phyloP scores from a whole-genome alignment of 2,888 invertebrate genomes.

The Villa cingulata region DNA sequence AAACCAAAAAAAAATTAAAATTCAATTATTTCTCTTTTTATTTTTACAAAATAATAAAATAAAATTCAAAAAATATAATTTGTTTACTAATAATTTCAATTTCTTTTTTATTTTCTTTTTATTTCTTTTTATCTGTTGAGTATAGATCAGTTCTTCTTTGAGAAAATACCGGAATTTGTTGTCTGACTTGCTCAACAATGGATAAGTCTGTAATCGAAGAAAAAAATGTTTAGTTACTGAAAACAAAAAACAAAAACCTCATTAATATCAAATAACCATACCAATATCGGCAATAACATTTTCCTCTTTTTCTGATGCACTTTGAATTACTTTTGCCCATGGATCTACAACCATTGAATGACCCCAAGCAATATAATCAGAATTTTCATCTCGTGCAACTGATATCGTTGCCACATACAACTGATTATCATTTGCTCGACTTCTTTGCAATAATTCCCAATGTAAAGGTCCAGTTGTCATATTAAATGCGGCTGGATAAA shows the following conservation, averaged over 20 bases:
- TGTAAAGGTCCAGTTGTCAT: conserved; percentile 91
- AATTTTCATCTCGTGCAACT: conserved; percentile 59
- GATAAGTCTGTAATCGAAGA: conserved; percentile 50
- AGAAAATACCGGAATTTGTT: conserved; percentile 64
- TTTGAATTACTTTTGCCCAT: conserved; percentile 54
- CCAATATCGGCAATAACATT: conserved; percentile 64
- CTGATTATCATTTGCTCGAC: conserved; percentile 80
- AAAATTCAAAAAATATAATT: no score
- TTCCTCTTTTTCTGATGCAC: conserved; percentile 56
- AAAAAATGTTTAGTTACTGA: not conserved
- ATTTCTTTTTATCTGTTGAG: conserved; percentile 33
- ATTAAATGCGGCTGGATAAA: conserved; percentile 93
- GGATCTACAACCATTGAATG: conserved; percentile 75
- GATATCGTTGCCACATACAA: conserved; percentile 73
- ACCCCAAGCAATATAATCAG: conserved; percentile 80
- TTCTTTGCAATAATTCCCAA: conserved; percentile 74
- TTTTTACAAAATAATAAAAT: no score
- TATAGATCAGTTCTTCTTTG: conserved; percentile 69
- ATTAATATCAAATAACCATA: conserved; percentile 26
- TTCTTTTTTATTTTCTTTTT: no score
- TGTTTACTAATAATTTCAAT: not conserved
- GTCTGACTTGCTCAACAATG: conserved; percentile 58
- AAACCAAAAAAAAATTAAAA: no score
- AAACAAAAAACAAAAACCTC: not conserved
- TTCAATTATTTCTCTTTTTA: no score